Base-by-base conservation (phyloP, 2,888 invertebrate genomes). In the Scaeva pyrastri region DNA sequence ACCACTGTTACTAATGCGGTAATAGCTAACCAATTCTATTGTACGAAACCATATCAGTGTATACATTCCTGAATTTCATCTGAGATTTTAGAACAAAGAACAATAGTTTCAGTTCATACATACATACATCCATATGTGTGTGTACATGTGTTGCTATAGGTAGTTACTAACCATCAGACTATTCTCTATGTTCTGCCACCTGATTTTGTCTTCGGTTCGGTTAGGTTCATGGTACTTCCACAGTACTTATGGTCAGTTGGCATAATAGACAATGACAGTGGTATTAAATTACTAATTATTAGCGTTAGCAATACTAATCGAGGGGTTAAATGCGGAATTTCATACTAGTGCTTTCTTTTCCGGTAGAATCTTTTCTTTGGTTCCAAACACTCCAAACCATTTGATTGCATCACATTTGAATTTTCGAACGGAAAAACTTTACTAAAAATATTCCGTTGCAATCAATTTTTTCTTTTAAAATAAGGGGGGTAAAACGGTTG, bases 261-360 rank as follows among this genome's bases (percentile, higher is more conserved):
- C 45, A 72, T 41, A 68, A 56, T 75, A 50, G 55, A 72, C 64
- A 73, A 80, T 41, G 60, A 14, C 39, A 14, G 14, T 31, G 21
- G 75, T 80, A 62, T 81, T 80, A 26, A 23, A 26, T 85, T 85
- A 48, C 80, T 52, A 85, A 81, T 85, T 80, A 85, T 85, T 80
- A 81, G 80, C 80, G 85, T 85, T 55, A 85, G 74, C 80, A 80
- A 75, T 80, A 75, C 78, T 74, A 68, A 84, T 80, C 74, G 79
- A 62, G 58, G 76, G 68, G 73, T 68, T 68, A 68, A 68, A 68
- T 68, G 4, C 23, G n/a, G 68, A 68, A 52, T 39, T 52, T 21
- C 52, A 52, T 68, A 16, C 50, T 52, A 21, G 60, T 52, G 21
- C n/a, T 52, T 68, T 68, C 39, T 39, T 68, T 68, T 68, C 68